A percentile compares a stretch with the other conserved stretches of the same genome.
These are phyloP conservation scores for Archilochus colubris DNA, from an alignment of 2,113 vertebrate genomes.

Conservation along the genomic window DNA sequence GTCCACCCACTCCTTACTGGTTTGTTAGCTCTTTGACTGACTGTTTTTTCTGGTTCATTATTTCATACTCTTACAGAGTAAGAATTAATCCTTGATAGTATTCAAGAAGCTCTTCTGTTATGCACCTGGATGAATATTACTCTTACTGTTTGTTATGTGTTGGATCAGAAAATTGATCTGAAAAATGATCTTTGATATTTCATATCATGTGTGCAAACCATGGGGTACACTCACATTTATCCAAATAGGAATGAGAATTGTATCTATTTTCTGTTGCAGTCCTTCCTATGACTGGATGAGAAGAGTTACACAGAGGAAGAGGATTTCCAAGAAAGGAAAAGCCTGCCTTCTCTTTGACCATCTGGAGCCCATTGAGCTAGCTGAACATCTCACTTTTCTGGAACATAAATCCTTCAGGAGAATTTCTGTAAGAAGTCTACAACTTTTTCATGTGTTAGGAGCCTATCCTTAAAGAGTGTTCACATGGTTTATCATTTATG, in stretches of 20 bases:
- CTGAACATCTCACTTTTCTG: conserved; percentile 97
- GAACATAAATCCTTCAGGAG: conserved; percentile 97
- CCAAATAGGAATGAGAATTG: not conserved
- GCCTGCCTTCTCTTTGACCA: conserved; percentile 96
- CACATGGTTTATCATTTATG: not conserved
- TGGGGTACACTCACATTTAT: not conserved
- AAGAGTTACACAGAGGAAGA: conserved; percentile 94
- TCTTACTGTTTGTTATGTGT: too few relatives aligned
- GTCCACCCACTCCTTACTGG: not conserved
- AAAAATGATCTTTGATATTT: not conserved
- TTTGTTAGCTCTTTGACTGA: not conserved
- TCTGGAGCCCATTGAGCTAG: conserved; percentile 94
- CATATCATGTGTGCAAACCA: not conserved
- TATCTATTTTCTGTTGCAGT: conserved; percentile 71
- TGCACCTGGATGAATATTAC: not conserved
- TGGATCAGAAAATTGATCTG: not conserved
- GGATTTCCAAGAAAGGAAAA: conserved; percentile 93
- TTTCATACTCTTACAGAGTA: not conserved
- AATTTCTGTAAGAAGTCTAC: conserved; percentile 87
- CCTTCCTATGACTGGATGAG: conserved; percentile 99
- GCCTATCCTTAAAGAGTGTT: not conserved
- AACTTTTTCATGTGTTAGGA: conserved; percentile 34
- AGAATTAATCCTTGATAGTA: not conserved
- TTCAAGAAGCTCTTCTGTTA: not conserved
- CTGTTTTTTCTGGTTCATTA: not conserved